Evolutionary conservation across 2,888 invertebrate species (phyloP), one percentile per base, ranked within the genome.

Genomic region (Nemoura dubitans): DNA sequence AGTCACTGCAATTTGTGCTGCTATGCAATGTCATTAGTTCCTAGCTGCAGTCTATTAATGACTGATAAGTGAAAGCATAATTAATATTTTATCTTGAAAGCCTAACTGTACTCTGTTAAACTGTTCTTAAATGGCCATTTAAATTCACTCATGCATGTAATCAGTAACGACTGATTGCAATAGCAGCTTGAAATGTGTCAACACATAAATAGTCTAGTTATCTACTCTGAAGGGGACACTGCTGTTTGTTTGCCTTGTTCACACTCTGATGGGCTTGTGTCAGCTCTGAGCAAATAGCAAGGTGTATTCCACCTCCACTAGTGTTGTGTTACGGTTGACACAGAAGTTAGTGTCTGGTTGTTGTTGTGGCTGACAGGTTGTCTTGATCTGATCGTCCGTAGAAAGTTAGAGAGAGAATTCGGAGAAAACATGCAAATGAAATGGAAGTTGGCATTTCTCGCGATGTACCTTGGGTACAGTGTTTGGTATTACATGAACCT

Each of bases 191-290:
- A 59, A 59, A 59, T 59, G 10, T 36, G 59, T 59, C 59, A 59
- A 59, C 43, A 85, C 81, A 25, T 81, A 76, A 30, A 85, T 76
- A 43, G 77, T 43, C 28, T 76, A 82, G 59, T 43, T 76, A 28
- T 85, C 28, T 28, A 14, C 59, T 59, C 14, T 59, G 59, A 59
- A 21, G 59, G 59, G 59, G 59, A 59, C 59, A 59, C 21, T 59
- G 14, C 59, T 59, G 59, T 59, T 59, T 59, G 59, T 21, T 59
- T 21, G 59, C 59, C 59, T 59, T 59, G 59, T 59, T 59, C 59
- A 59, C 59, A 59, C 59, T 59, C 21, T 59, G 6, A 7, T 59
- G 2, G 59, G 21, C 59, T 59, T 21, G 14, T 59, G 59, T 59
- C 10, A 59, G 14, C 21, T 10, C 59, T 59, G 59, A 7, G 59